Conservation (phyloP, 2,797 vertebrate species). For the Myiotriccus ornatus region DNA sequence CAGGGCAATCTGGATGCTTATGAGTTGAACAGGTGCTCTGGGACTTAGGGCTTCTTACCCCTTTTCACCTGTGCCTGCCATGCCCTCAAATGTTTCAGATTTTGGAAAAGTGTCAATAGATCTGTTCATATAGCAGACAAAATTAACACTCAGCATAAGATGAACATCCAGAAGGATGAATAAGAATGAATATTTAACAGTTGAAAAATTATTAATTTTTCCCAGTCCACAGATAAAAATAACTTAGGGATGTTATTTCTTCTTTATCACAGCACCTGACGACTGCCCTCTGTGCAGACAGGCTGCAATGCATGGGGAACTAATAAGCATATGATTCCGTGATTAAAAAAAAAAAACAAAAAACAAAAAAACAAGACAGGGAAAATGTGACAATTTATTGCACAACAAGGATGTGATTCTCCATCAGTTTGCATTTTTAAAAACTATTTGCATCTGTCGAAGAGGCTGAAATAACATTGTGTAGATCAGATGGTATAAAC, state of each 20-base stretch:
- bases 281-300: background rate
- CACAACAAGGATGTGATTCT: background rate
- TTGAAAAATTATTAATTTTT: background rate
- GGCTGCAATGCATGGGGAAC: background rate
- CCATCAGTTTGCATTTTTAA: background rate
- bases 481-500: background rate
- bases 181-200: background rate
- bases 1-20: fast-evolving
- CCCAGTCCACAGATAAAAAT: constrained; percentile 4
- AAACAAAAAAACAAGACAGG: background rate
- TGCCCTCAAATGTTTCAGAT: background rate
- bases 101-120: background rate
- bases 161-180: background rate
- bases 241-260: background rate
- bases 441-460: background rate
- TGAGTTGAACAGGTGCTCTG: background rate
- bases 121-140: background rate
- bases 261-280: background rate
- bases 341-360: background rate
- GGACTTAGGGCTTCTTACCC: background rate
- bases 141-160: background rate
- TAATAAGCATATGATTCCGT: background rate
- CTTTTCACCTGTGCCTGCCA: background rate
- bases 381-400: background rate
- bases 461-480: background rate